Evolutionary conservation across 2,797 vertebrate genomes (phyloP), one percentile per base, ranked within the genome.

Genomic region (Gadopsis marmoratus): DNA sequence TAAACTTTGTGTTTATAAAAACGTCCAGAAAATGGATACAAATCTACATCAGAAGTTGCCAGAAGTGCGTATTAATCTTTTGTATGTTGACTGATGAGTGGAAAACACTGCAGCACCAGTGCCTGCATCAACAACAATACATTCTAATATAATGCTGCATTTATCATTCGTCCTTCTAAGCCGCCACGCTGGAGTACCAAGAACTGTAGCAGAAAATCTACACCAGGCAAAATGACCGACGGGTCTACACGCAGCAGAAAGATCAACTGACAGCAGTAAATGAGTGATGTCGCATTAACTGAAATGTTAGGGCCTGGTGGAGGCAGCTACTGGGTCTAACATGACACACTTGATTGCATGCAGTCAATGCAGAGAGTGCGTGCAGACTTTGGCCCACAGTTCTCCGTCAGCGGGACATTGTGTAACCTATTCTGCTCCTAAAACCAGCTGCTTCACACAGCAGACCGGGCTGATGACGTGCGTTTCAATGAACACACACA

Each of bases 351-450:
- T 58, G 17, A 41, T 17, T 35, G 31, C 19, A 37, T 19, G 1
- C 3, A 43, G 56, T 17, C 23, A 37, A 5, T 21, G 23, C 8
- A 37, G 33, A 31, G n/a, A 37, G 33, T 26, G n/a, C 0, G 16
- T 53, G 53, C 4, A 7, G 82, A 93, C 90, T 90, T 89, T 67
- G 82, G 39, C 72, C 84, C 4, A 1, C 0, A 37, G 51, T 2
- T 54, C 71, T 88, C 67, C 56, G 35, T 31, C 5, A 31, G 16
- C 39, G 23, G 12, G 26, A 37, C 2, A 23, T 79, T 86, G 74
- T 63, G 51, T 5, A 88, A 87, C 63, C 19, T 61, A 1, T 31
- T 41, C 50, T 61, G 54, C 50, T 77, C 31, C 54, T 19, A 29
- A 29, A 26, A 55, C 13, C 76, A 82, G 50, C 65, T 65, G 56